Conservation (phyloP, 2,797 vertebrate genomes). For the Sylvia borin region DNA sequence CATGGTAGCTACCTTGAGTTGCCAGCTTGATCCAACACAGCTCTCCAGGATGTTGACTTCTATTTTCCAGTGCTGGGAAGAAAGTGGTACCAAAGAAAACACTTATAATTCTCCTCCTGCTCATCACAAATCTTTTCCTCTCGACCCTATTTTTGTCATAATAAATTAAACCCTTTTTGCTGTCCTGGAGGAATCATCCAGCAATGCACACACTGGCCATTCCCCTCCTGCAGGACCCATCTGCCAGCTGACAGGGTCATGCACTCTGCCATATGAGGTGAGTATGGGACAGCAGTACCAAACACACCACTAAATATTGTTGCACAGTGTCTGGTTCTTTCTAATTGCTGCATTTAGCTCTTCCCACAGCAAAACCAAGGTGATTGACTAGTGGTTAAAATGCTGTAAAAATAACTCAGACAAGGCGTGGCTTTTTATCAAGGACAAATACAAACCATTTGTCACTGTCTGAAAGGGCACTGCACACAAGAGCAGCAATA, state of each 20-base stretch:
- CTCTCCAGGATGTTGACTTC: neutral
- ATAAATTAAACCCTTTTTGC: neutral
- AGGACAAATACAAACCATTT: neutral
- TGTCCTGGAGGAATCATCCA: neutral
- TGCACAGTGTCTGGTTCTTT: neutral
- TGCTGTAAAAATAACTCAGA: neutral
- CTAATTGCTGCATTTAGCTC: neutral
- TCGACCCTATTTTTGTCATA: neutral
- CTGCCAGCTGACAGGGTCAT: neutral
- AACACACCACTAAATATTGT: neutral
- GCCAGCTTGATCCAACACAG: neutral
- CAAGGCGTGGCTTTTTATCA: neutral
- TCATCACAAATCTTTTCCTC: neutral
- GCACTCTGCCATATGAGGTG: accelerated
- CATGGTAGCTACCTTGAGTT: neutral
- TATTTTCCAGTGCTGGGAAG: neutral
- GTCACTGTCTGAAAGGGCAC: neutral
- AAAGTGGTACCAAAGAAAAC: neutral
- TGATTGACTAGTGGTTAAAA: neutral
- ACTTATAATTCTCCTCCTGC: neutral
- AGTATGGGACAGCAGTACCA: neutral
- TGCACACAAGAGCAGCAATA: neutral
- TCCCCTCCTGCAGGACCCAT: neutral
- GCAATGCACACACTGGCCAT: neutral
- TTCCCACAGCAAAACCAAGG: neutral